Conservation (phyloP, 23 tunicate species). For the Trididemnum nubilum region DNA sequence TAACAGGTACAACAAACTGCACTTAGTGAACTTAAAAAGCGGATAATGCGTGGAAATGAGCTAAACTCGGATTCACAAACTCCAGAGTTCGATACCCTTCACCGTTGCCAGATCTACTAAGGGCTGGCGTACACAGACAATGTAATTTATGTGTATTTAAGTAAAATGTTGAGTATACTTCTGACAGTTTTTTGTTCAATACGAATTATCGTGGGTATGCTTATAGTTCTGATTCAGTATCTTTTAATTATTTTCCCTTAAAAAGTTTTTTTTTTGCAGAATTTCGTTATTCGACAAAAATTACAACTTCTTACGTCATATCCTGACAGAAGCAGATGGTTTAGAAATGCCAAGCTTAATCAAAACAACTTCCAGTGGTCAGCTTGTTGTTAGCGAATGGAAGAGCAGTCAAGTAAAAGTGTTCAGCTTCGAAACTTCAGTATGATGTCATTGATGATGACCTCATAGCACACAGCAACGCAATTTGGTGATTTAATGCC, state of each 20-base stretch:
- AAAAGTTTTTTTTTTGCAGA: slow-evolving; percentile 27
- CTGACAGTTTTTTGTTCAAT: no score
- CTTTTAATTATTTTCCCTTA: no score
- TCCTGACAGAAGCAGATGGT: slow-evolving; percentile 63
- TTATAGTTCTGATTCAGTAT: no score
- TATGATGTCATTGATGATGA: slow-evolving; percentile 41
- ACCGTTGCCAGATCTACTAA: no score
- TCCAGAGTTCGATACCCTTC: not conserved
- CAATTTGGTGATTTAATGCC: not conserved
- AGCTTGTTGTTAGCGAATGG: slow-evolving; percentile 79
- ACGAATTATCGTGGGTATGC: no score
- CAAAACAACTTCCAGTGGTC: slow-evolving; percentile 44
- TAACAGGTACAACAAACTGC: slow-evolving; percentile 54
- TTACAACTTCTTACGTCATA: slow-evolving; percentile 68
- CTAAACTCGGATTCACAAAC: not conserved
- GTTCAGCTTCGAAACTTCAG: slow-evolving; percentile 67
- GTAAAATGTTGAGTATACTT: no score
- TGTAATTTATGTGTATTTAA: no score
- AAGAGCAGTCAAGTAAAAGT: slow-evolving; percentile 55
- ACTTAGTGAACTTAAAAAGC: no score
- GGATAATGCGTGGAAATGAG: not conserved
- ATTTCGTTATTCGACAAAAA: slow-evolving; percentile 62
- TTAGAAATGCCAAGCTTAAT: slow-evolving; percentile 78
- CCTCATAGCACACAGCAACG: slow-evolving; percentile 33
- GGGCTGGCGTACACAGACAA: no score